Evolutionary conservation across 2,888 invertebrate species (phyloP), one percentile per base, ranked within the genome.

Genomic region (Lasiommata megera): DNA sequence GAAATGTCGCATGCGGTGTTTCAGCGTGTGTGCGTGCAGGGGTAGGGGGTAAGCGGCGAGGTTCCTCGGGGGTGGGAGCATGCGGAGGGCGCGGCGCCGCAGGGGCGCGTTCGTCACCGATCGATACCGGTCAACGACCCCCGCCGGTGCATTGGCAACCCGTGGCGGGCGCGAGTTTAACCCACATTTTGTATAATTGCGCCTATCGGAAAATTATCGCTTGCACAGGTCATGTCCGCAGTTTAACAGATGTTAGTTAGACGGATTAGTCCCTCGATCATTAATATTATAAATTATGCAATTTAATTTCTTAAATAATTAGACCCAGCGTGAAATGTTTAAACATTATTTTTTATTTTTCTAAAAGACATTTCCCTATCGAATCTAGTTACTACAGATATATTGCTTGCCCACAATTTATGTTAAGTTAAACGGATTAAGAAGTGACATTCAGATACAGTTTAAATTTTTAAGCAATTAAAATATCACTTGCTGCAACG

Each of bases 71-170:
- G 71, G 67, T 63, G 68, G 67, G 58, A 62, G 60, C 60, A 31
- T 48, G 58, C 50, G 48, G 58, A 54, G 76, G 80, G 77, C 67
- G 83, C 77, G 81, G 79, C 77, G 78, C 78, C 78, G 77, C 77
- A 73, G 80, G 78, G 80, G 79, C 79, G 81, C 76, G 80, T 77
- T 73, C 82, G 79, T 73, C 60, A 56, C 23, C 82, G 89, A 85
- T 90, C 89, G 88, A 90, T 90, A 88, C 73, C 85, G 88, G 88
- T 80, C 88, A 82, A 84, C 80, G 88, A 89, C 86, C 89, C 84
- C 80, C 73, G 78, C 79, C 85, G 85, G 81, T 85, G 87, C 87
- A 85, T 73, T 79, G 82, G 76, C 80, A 80, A 73, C 76, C 74
- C 73, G 69, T 66, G 68, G 60, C 59, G 67, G 64, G 70, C 71